phyloP scores from a whole-genome alignment of 35 echinoderm and acorn worm genomes.

The Amphiura filiformis region DNA sequence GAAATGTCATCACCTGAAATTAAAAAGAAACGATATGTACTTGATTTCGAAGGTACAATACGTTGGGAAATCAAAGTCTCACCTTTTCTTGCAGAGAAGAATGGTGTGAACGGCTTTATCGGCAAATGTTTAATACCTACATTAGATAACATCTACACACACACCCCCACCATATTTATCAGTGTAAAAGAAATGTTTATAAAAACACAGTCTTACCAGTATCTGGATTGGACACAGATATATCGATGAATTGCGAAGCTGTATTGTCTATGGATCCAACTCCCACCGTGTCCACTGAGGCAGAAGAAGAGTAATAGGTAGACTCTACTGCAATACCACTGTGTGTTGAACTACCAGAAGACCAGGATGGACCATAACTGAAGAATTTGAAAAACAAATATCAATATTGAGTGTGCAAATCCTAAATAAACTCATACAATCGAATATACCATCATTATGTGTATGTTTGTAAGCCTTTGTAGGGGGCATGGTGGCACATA shows the following conservation, averaged over 20 bases:
- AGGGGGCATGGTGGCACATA: no score
- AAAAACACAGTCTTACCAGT: not conserved
- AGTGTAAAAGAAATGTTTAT: not conserved
- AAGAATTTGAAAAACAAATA: not conserved
- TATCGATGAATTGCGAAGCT: not conserved
- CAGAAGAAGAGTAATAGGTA: not conserved
- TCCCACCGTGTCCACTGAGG: not conserved
- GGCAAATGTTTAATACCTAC: not conserved
- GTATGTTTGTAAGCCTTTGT: not conserved
- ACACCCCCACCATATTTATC: not conserved
- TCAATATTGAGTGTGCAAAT: not conserved
- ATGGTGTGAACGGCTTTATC: not conserved
- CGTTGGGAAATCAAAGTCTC: not conserved
- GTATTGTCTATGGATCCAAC: not conserved
- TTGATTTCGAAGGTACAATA: not conserved
- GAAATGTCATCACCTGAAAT: not conserved
- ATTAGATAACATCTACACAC: not conserved
- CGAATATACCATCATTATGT: not conserved
- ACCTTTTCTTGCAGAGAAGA: not conserved
- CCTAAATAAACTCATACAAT: not conserved
- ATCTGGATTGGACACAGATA: not conserved
- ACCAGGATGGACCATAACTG: not conserved
- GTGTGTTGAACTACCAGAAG: not conserved
- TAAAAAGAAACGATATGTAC: not conserved
- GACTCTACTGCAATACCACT: not conserved